Base-by-base conservation (phyloP, 2,888 invertebrate species). In the Melanostoma mellinum region DNA sequence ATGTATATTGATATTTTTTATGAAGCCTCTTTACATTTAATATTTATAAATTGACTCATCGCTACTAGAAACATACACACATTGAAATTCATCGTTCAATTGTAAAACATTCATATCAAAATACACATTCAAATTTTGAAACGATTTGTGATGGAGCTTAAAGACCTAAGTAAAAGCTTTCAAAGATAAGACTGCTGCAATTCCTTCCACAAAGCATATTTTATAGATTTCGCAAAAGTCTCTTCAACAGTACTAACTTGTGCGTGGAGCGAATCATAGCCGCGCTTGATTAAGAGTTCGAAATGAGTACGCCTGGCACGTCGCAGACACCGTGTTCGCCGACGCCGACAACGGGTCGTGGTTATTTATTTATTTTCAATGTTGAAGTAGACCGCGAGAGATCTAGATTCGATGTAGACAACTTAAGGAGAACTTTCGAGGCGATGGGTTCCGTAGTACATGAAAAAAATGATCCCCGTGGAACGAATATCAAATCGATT, bases 281-380 rank as follows among this genome's bases (percentile, higher is more conserved):
- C 3, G 3, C 5, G n/a, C 5, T 10, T 46, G 10, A 10, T 10
- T 33, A 4, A 10, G 2, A 3, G 9, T 52, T 52, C 9, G 33
- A 52, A 3, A 52, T 20, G 20, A 20, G 20, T 20, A 1, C 20
- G 20, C 1, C 20, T 20, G 20, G 20, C 1, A 1, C 20, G 20
- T 20, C 20, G 20, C 20, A 20, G 1, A 20, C 20, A 1, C 20
- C 20, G 20, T 20, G 20, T 20, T 20, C 20, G 20, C 20, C 20
- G 20, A 33, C n/a, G 35, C 2, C 52, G n/a, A 52, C n/a, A n/a
- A 35, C 52, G 4, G 35, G n/a, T 8, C n/a, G 52, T n/a, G 52
- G 52, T 35, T 52, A 52, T 52, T 52, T 52, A 35, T 8, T 52
- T 52, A 52, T 52, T 52, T 33, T 52, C 4, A 52, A 52, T 30